Percentiles rank a stretch among this genome's conserved stretches.
These are phyloP conservation scores for Tylochromis polylepis DNA, from an alignment of 2,113 vertebrate genomes.

Conservation along the genomic window DNA sequence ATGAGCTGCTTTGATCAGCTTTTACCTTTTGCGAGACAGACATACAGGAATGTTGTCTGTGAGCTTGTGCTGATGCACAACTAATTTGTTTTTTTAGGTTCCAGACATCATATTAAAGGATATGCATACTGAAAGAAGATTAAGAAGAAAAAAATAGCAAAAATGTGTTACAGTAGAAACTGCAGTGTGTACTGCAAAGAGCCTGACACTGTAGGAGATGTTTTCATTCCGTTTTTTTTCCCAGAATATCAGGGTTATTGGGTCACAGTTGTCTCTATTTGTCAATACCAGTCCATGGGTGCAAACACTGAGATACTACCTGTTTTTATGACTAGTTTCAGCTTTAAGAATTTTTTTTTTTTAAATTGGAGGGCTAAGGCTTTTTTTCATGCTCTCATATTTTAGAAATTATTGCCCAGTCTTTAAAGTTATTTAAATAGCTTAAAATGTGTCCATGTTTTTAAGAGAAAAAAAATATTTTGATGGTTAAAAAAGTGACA, in stretches of 20 bases:
- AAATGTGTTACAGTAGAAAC: background rate
- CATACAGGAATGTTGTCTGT: background rate
- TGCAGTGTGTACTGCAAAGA: background rate
- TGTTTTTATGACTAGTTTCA: background rate
- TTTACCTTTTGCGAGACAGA: slow-evolving; percentile 15
- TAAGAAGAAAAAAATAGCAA: background rate
- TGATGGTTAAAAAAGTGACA: background rate
- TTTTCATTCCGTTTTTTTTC: slow-evolving; percentile 14
- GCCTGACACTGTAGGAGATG: slow-evolving; percentile 5
- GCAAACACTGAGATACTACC: background rate
- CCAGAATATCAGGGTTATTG: slow-evolving; percentile 18
- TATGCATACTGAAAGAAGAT: background rate
- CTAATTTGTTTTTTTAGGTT: background rate
- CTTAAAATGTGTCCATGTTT: background rate
- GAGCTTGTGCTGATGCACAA: slow-evolving; percentile 6
- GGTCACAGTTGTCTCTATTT: slow-evolving; percentile 18
- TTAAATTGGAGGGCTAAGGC: background rate
- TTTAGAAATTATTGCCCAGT: background rate
- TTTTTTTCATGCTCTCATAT: background rate
- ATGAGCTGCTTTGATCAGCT: slow-evolving; percentile 42
- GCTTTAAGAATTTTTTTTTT: background rate
- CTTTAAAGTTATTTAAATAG: background rate
- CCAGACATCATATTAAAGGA: background rate
- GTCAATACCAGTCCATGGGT: background rate
- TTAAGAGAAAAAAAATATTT: background rate